Conservation (phyloP, 1,140 invertebrate genomes). For the Sipha flava region DNA sequence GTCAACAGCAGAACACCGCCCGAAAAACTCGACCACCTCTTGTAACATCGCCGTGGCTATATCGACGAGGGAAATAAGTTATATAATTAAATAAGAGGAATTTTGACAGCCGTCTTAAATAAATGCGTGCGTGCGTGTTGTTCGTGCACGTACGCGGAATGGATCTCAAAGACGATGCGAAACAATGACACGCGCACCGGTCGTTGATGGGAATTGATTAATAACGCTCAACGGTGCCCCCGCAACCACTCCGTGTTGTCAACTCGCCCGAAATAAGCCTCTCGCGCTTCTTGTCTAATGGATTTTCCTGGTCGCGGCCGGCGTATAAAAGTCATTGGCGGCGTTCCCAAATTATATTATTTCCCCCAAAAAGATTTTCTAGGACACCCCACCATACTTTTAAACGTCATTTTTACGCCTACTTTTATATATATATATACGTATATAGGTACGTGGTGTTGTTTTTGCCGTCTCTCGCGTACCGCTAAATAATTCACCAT, state of each 20-base stretch:
- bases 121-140: no score
- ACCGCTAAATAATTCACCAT: no score
- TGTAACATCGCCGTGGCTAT: not conserved
- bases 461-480: no score
- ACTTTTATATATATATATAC: no score
- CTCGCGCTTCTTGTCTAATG: not conserved
- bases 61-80: slow-evolving; percentile 2
- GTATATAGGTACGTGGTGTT: no score
- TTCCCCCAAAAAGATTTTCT: not conserved
- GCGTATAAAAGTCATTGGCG: not conserved
- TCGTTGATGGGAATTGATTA: slow-evolving; percentile 23
- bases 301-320: not conserved
- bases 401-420: no score
- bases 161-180: no score
- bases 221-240: not conserved
- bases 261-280: not conserved
- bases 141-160: not conserved
- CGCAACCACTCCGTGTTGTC: not conserved
- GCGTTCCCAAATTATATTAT: not conserved
- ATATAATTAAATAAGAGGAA: slow-evolving; percentile 29
- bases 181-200: not conserved
- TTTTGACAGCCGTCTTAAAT: not conserved
- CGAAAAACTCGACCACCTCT: no score
- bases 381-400: not conserved
- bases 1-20: not conserved